Percentiles rank a stretch among this genome's conserved stretches.
Evolutionary conservation across 1,140 invertebrate genomes (phyloP).

Genomic region (Rhysida immarginata): DNA sequence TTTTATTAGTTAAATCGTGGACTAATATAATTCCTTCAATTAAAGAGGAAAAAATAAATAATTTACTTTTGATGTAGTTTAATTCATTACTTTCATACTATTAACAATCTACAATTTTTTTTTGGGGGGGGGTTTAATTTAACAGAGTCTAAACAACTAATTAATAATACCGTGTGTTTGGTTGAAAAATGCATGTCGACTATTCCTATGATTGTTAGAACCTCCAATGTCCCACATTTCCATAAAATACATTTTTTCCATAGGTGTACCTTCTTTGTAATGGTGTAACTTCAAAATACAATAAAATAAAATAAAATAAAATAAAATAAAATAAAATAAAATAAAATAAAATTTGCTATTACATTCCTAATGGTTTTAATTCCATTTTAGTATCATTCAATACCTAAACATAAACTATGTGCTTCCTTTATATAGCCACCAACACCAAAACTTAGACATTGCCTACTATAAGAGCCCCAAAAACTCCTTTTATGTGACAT

Average conservation of each 20-base stretch:
- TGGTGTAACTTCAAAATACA: conserved; percentile 65
- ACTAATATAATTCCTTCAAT: conserved; percentile 79
- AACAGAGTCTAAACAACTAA: no score
- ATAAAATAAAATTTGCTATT: background rate
- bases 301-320: conserved; percentile 9
- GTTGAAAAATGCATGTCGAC: conserved; percentile 80
- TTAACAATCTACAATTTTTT: background rate
- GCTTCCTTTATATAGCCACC: no score
- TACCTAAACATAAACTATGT: no score
- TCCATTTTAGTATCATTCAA: no score
- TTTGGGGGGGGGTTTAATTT: no score
- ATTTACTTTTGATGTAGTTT: background rate
- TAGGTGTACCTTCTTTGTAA: conserved; percentile 81
- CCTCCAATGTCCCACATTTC: conserved; percentile 95
- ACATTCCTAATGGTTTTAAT: background rate
- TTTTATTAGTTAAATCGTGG: conserved; percentile 89
- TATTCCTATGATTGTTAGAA: conserved; percentile 77
- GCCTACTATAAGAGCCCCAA: no score
- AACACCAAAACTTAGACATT: no score
- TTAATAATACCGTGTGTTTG: conserved; percentile 82
- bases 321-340: background rate
- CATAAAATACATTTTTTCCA: conserved; percentile 78
- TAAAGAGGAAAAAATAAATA: conserved; percentile 26
- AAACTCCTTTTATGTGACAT: no score
- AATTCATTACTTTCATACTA: background rate